A percentile compares a stretch with the other conserved stretches of the same genome.
These are phyloP conservation scores for Diadema setosum DNA, from an alignment of 35 echinoderm and acorn worm genomes.

Conservation along the genomic window DNA sequence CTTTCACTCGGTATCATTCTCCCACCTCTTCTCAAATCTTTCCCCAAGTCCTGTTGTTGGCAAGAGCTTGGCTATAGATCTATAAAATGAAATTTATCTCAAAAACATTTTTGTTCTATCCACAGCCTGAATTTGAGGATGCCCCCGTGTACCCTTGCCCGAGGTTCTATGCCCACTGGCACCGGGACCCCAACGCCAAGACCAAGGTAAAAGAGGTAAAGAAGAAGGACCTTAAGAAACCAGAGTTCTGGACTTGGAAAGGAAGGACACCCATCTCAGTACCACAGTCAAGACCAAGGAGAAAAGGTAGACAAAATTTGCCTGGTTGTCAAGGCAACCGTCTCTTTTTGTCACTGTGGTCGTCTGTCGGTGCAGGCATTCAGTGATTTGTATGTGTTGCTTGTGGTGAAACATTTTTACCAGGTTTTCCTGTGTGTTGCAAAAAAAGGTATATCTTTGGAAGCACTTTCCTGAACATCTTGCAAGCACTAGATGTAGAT, in stretches of 20 bases:
- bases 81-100: background rate
- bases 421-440: too few relatives aligned
- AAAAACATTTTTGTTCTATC: background rate
- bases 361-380: too few relatives aligned
- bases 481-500: too few relatives aligned
- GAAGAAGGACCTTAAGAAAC: conserved; percentile 61
- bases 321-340: too few relatives aligned
- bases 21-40: too few relatives aligned
- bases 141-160: conserved; percentile 61
- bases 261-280: conserved; percentile 29
- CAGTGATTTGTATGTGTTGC: too few relatives aligned
- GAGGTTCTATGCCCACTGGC: conserved; percentile 78
- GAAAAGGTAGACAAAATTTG: conserved; percentile 27
- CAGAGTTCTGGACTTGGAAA: conserved; percentile 94
- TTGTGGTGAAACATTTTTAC: too few relatives aligned
- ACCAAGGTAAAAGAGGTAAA: background rate
- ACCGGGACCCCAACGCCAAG: conserved; percentile 15
- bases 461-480: too few relatives aligned
- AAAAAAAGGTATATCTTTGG: too few relatives aligned
- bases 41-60: background rate
- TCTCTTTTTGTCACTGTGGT: too few relatives aligned
- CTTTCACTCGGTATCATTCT: background rate
- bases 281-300: conserved; percentile 16
- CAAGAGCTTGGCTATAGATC: background rate
- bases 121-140: conserved; percentile 72